phyloP scores from a whole-genome alignment of 2,888 invertebrate genomes.

The Mamestra brassicae region DNA sequence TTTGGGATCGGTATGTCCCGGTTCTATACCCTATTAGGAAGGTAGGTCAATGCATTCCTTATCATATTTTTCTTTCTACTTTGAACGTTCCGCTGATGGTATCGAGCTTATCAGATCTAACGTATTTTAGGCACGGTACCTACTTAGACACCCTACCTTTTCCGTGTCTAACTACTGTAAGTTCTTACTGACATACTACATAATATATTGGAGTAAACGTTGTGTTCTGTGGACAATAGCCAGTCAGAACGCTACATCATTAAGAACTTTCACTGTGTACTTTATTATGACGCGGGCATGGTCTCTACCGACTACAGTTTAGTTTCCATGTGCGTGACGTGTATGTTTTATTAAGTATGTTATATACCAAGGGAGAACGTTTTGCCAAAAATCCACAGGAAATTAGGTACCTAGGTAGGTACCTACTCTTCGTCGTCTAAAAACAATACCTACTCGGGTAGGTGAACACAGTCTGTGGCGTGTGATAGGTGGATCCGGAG shows the following conservation, averaged over 20 bases:
- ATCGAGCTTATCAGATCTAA: conserved; percentile 21
- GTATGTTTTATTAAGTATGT: background rate
- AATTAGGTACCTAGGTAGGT: too few relatives aligned
- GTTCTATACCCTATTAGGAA: too few relatives aligned
- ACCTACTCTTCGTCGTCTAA: background rate
- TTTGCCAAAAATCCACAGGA: background rate
- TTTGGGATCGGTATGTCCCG: too few relatives aligned
- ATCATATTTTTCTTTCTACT: conserved; percentile 7
- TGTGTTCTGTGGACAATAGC: background rate
- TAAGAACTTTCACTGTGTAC: background rate
- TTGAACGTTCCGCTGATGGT: conserved; percentile 33
- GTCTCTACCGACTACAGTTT: background rate
- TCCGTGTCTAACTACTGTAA: background rate
- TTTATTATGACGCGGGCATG: background rate
- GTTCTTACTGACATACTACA: background rate
- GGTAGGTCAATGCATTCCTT: background rate
- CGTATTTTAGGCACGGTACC: background rate
- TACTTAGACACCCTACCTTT: background rate
- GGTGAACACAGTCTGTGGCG: background rate
- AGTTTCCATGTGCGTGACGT: background rate
- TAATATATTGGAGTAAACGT: background rate
- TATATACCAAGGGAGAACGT: background rate
- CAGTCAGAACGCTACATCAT: background rate
- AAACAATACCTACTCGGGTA: background rate
- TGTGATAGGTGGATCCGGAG: background rate